phyloP scores from a whole-genome alignment of 2,113 vertebrate genomes.

The Gracilinanus agilis region DNA sequence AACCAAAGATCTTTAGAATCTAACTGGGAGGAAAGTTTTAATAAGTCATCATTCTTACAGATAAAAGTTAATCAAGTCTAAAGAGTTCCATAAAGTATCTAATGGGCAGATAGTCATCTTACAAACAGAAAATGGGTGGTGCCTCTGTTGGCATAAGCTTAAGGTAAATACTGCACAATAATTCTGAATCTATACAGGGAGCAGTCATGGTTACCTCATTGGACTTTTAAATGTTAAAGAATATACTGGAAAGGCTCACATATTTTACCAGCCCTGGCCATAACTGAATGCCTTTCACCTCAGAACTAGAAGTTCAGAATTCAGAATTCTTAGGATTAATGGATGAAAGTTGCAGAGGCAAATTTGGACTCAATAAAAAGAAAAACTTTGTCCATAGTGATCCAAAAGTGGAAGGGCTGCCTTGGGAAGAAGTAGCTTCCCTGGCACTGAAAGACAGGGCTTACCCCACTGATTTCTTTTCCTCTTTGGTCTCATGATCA shows the following conservation, averaged over 20 bases:
- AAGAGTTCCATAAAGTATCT: neutral
- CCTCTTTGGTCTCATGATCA: neutral
- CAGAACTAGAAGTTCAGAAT: neutral
- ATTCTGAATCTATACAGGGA: neutral
- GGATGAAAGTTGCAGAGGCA: neutral
- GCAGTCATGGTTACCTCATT: neutral
- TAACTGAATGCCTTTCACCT: neutral
- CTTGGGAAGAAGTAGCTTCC: neutral
- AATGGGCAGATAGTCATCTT: neutral
- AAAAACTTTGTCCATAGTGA: neutral
- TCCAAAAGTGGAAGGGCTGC: neutral
- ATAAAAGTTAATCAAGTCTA: neutral
- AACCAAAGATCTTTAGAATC: neutral
- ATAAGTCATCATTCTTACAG: neutral
- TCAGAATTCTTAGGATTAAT: neutral
- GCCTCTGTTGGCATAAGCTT: neutral
- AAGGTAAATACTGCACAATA: neutral
- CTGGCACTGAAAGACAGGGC: neutral
- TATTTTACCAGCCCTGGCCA: neutral
- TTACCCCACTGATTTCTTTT: neutral
- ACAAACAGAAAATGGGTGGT: neutral
- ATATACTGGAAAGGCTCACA: neutral
- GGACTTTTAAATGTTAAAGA: neutral
- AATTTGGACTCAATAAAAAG: neutral
- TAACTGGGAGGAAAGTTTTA: neutral